Conservation (phyloP, 2,797 vertebrate genomes). For the Linurgus olivaceus region DNA sequence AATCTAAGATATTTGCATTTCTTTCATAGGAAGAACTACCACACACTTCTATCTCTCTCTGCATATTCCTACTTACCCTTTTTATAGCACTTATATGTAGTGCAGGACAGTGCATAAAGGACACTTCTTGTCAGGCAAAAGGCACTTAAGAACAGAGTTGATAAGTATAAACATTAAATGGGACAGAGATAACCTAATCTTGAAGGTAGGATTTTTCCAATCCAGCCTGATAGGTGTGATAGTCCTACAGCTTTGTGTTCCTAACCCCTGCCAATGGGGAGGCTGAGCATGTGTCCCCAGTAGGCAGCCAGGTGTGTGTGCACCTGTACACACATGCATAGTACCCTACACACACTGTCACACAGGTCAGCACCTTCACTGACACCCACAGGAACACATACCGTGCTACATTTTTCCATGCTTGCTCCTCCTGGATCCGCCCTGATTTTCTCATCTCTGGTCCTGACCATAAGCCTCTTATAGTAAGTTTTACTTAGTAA, state of each 20-base stretch:
- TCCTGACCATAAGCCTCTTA: not conserved
- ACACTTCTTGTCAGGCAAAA: not conserved
- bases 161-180: not conserved
- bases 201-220: not conserved
- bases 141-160: not conserved
- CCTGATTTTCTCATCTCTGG: not conserved
- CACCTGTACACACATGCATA: fast-evolving
- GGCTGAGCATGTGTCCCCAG: not conserved
- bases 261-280: not conserved
- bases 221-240: not conserved
- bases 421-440: not conserved
- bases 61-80: fast-evolving
- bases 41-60: not conserved
- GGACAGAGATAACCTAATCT: not conserved
- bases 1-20: not conserved
- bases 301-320: fast-evolving
- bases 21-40: not conserved
- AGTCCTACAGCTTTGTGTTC: not conserved
- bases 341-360: fast-evolving
- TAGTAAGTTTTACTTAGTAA: not conserved
- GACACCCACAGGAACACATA: not conserved
- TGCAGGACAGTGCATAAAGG: not conserved
- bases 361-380: not conserved
- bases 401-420: not conserved
- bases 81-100: not conserved